These are phyloP conservation scores for Hypomecis atomaria DNA, from an alignment of 2,888 invertebrate species.

Conservation along the genomic window DNA sequence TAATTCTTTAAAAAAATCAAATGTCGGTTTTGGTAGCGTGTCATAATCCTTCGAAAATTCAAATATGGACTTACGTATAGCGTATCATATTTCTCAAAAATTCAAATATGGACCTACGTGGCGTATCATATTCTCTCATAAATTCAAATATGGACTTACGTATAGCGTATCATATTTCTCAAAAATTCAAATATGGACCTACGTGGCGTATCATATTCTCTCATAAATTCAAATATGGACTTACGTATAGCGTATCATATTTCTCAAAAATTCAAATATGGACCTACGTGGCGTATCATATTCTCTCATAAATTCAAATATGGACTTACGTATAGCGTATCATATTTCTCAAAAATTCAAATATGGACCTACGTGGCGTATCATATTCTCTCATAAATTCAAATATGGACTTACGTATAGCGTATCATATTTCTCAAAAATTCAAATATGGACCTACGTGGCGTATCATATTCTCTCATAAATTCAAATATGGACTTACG, in stretches of 20 bases:
- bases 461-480: too few relatives aligned
- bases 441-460: too few relatives aligned
- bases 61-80: conserved; percentile 50
- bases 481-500: too few relatives aligned
- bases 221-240: not conserved
- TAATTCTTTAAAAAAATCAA: too few relatives aligned
- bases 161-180: not conserved
- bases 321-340: conserved; percentile 60
- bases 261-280: not conserved
- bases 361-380: conserved; percentile 57
- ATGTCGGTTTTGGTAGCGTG: conserved; percentile 54
- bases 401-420: conserved; percentile 51
- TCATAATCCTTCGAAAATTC: conserved; percentile 63
- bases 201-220: too few relatives aligned
- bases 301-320: not conserved
- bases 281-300: not conserved
- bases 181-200: not conserved
- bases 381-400: conserved; percentile 63
- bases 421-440: too few relatives aligned
- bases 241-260: not conserved
- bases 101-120: too few relatives aligned
- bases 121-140: too few relatives aligned
- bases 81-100: too few relatives aligned
- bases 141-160: too few relatives aligned
- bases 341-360: conserved; percentile 56